A percentile compares a stretch with the other conserved stretches of the same genome.
Conservation (phyloP, 2,888 invertebrate genomes). For the Nebria brevicollis region DNA sequence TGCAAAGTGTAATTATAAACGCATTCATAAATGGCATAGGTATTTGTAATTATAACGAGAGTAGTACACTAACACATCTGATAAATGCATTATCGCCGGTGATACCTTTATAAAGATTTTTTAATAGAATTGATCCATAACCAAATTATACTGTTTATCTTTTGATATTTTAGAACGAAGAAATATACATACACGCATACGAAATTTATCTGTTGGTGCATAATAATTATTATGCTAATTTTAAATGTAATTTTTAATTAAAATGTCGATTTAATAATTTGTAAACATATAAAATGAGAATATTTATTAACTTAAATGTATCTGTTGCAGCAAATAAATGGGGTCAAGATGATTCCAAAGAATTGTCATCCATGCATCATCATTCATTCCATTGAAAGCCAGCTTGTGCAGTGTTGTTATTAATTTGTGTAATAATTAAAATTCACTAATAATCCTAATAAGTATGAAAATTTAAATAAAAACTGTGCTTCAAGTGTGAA, state of each 20-base stretch:
- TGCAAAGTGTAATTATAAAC: too few relatives aligned
- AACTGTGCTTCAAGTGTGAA: slow-evolving; percentile 42
- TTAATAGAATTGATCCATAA: too few relatives aligned
- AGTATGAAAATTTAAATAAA: slow-evolving; percentile 4
- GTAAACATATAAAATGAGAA: background rate
- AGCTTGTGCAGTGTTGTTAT: slow-evolving; percentile 47
- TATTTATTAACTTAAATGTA: background rate
- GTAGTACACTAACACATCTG: too few relatives aligned
- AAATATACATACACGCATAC: too few relatives aligned
- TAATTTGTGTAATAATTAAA: slow-evolving; percentile 43
- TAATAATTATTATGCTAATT: too few relatives aligned
- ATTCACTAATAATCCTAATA: slow-evolving; percentile 16
- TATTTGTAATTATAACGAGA: too few relatives aligned
- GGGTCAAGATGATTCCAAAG: slow-evolving; percentile 46
- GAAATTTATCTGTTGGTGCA: too few relatives aligned
- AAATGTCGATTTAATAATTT: background rate
- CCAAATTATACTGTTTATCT: too few relatives aligned
- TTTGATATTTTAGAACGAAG: too few relatives aligned
- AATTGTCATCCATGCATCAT: slow-evolving; percentile 33
- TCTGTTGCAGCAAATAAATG: slow-evolving; percentile 46
- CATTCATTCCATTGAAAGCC: slow-evolving; percentile 41
- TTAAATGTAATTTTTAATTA: background rate
- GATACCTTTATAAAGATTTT: too few relatives aligned
- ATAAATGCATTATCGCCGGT: too few relatives aligned
- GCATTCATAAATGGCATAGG: too few relatives aligned